Percentiles rank a stretch among this genome's conserved stretches.
Evolutionary conservation across 1,140 invertebrate species (phyloP).

Genomic region (Drosophila kepulauana): DNA sequence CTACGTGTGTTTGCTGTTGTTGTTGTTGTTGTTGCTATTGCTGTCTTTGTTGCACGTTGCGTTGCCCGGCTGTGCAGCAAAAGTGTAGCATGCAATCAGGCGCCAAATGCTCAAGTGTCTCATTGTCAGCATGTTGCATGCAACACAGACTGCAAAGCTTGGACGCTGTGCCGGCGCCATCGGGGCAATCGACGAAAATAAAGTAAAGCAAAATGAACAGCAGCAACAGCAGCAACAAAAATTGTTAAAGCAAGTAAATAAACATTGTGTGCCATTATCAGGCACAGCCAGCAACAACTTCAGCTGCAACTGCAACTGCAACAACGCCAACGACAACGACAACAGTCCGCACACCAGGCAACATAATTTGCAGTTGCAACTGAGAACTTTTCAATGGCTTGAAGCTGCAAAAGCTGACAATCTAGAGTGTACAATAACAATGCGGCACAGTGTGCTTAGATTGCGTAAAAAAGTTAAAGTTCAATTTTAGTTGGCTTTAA

Average conservation of each 20-base stretch:
- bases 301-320: constrained; percentile 22
- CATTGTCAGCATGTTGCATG: constrained; percentile 78
- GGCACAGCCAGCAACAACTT: constrained; percentile 67
- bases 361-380: constrained; percentile 79
- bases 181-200: constrained; percentile 44
- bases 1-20: background rate
- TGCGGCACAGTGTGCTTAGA: constrained; percentile 19
- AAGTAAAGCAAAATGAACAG: constrained; percentile 76
- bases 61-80: constrained; percentile 22
- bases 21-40: background rate
- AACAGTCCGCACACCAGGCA: constrained; percentile 67
- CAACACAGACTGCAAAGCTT: constrained; percentile 28
- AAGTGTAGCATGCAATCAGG: constrained; percentile 74
- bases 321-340: constrained; percentile 42
- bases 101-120: constrained; percentile 80
- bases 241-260: constrained; percentile 79
- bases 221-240: constrained; percentile 46
- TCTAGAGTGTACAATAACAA: constrained; percentile 32
- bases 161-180: constrained; percentile 9
- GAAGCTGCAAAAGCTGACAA: constrained; percentile 56
- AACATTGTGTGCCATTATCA: constrained; percentile 80
- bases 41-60: constrained; percentile 23
- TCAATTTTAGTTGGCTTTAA: too few relatives aligned
- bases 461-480: too few relatives aligned
- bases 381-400: constrained; percentile 75